phyloP scores from a whole-genome alignment of 2,888 invertebrate species.

The Drosophila formosana region DNA sequence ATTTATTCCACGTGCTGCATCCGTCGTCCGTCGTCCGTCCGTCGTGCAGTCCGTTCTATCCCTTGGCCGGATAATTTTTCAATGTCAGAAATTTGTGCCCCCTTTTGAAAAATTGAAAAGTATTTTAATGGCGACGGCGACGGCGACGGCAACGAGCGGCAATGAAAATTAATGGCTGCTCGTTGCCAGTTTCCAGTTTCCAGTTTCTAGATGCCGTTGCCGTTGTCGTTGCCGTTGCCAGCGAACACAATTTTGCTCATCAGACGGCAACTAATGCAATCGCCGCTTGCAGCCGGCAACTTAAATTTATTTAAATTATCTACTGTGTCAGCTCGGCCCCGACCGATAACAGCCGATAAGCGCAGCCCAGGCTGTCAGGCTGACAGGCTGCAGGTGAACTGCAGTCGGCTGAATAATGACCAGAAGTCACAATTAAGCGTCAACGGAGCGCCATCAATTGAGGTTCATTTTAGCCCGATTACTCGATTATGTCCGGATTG shows the following conservation, averaged over 20 bases:
- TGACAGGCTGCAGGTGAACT: background rate
- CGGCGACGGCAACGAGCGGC: constrained; percentile 28
- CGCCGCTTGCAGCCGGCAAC: constrained; percentile 25
- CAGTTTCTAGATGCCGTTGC: no score
- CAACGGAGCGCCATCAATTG: background rate
- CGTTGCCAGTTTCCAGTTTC: constrained; percentile 47
- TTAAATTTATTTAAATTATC: constrained; percentile 38
- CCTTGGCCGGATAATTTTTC: constrained; percentile 70
- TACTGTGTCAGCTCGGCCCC: background rate
- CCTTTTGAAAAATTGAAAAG: constrained; percentile 75
- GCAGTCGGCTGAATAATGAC: background rate
- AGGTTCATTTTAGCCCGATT: background rate
- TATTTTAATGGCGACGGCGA: constrained; percentile 69
- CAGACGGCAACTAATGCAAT: constrained; percentile 24
- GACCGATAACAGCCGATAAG: constrained; percentile 10
- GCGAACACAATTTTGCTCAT: constrained; percentile 11
- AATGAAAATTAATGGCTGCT: constrained; percentile 75
- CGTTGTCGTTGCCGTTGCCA: constrained; percentile 23
- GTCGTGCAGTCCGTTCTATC: constrained; percentile 42
- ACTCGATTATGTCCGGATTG: background rate
- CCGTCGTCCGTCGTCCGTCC: background rate
- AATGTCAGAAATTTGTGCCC: constrained; percentile 70
- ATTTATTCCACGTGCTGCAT: constrained; percentile 11
- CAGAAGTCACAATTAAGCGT: constrained; percentile 1
- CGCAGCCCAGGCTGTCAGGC: background rate